Conservation (phyloP, 2,113 vertebrate species). For the Grammomys dolichurus region DNA sequence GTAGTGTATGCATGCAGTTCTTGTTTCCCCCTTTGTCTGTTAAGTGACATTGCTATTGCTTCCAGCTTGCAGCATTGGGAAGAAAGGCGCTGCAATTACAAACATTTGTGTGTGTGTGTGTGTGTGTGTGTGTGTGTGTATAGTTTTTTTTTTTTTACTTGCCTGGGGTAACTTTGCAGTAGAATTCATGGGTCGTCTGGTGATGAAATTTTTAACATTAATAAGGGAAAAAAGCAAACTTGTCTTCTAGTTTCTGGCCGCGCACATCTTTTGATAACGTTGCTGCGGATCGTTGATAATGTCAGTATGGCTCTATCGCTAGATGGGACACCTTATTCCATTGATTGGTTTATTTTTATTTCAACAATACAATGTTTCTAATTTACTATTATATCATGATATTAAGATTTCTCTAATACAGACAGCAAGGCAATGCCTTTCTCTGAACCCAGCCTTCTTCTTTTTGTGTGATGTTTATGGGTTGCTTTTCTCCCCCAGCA, state of each 20-base stretch:
- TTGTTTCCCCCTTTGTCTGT: background rate
- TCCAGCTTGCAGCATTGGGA: background rate
- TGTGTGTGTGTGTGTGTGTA: background rate
- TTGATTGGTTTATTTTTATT: background rate
- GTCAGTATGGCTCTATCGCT: background rate
- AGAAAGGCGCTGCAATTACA: background rate
- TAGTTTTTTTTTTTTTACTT: background rate
- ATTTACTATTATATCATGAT: background rate
- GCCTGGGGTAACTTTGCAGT: background rate
- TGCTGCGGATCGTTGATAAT: background rate
- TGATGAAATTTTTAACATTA: background rate
- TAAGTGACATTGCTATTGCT: background rate
- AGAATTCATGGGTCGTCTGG: background rate
- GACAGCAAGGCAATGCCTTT: background rate
- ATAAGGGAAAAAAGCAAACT: background rate
- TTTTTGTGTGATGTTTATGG: background rate
- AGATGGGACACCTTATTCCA: background rate
- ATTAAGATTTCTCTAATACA: background rate
- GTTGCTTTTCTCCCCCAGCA: background rate
- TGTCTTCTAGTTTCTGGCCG: background rate
- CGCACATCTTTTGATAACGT: constrained; percentile 24
- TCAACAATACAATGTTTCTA: background rate
- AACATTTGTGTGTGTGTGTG: background rate
- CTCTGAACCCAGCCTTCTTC: background rate
- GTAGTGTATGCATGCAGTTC: background rate